Conservation (phyloP, 2,797 vertebrate genomes). For the Poeciliopsis presidionis region DNA sequence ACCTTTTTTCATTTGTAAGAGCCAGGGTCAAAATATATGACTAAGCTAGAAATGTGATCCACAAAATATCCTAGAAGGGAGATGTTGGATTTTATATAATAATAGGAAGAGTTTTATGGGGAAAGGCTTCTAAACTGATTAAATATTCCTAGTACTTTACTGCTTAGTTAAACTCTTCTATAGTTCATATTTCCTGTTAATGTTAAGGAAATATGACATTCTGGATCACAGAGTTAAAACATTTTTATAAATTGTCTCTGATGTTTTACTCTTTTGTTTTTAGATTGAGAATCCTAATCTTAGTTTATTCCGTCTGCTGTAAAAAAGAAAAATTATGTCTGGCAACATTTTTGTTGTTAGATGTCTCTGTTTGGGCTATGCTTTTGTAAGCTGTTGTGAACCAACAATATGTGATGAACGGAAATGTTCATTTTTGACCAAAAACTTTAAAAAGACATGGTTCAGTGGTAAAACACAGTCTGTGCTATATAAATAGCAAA, state of each 20-base stretch:
- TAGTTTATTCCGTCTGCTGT: background rate
- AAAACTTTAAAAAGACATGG: background rate
- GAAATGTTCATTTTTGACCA: background rate
- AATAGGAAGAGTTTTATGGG: background rate
- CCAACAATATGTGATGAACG: background rate
- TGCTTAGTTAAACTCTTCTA: background rate
- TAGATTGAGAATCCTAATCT: background rate
- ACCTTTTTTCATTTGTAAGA: too few relatives aligned
- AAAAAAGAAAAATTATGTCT: background rate
- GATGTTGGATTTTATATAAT: background rate
- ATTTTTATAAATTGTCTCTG: background rate
- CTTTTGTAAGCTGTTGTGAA: background rate
- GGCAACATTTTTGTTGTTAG: background rate
- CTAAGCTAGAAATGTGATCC: background rate
- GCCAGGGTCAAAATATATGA: too few relatives aligned
- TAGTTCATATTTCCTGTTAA: background rate
- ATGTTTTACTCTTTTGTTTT: background rate
- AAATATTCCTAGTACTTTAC: background rate
- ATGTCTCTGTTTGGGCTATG: background rate
- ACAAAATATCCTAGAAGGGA: background rate
- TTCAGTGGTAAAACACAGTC: background rate
- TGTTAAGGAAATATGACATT: background rate
- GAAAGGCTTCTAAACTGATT: background rate
- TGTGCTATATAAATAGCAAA: background rate
- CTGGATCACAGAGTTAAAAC: background rate